Base-by-base conservation (phyloP, 1,140 invertebrate genomes). In the Lepidurus packardi region DNA sequence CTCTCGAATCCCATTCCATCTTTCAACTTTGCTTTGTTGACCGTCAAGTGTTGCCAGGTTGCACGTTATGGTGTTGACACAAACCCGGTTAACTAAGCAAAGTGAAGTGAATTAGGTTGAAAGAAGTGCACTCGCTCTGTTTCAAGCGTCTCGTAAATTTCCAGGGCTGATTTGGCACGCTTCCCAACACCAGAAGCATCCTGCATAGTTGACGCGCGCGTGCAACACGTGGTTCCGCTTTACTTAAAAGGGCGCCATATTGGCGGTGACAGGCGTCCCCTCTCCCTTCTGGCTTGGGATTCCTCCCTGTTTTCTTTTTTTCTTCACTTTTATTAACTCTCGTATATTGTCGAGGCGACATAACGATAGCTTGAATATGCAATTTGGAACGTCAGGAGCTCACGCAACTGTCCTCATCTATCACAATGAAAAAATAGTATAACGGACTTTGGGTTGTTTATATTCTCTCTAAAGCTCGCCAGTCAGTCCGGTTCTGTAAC, bases 221-320 rank as follows among this genome's bases (percentile, higher is more conserved):
- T 13, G 53, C 53, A 65, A 65, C 53, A 65, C 53, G 53, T 65
- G 53, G 53, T 65, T 65, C 53, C 53, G 53, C 53, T 65, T 65
- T 5, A n/a, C 21, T 65, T 21, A 13, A 65, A 65, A 34, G 34
- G 34, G 34, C 34, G 53, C 53, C 53, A 65, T 13, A 65, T 9
- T 65, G 53, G 13, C 16, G 53, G 53, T 65, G 53, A 21, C 53
- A 21, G 16, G 13, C 16, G 16, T 13, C 21, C 53, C 10, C 53
- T 65, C 53, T 21, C 53, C 53, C 16, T 21, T 65, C 21, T 65
- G 53, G 0, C 8, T 21, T 16, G 21, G 9, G 6, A 7, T 65
- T 13, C 7, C 21, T 65, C 13, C 53, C 9, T 4, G 34, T 3
- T 34, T 65, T 65, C 21, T 47, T 47, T 65, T 65, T 65, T 65